Conservation (phyloP, 2,888 invertebrate genomes). For the Plusia festucae region DNA sequence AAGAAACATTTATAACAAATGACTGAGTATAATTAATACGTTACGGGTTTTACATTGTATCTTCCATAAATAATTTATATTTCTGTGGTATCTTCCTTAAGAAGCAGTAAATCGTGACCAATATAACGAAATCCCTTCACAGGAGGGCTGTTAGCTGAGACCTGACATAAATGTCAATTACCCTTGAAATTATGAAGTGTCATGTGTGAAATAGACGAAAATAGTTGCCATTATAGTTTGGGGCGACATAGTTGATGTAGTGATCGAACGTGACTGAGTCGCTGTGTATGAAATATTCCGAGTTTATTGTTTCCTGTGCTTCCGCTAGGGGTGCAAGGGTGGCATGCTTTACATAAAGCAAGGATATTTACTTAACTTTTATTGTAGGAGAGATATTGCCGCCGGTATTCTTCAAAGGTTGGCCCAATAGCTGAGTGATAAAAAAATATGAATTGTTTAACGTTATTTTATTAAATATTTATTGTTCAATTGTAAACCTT, state of each 20-base stretch:
- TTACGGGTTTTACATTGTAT: too few relatives aligned
- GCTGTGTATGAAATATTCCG: conserved; percentile 68
- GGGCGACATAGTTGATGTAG: conserved; percentile 62
- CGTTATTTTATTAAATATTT: too few relatives aligned
- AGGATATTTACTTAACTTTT: conserved; percentile 37
- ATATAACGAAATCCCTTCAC: conserved; percentile 26
- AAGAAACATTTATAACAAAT: conserved; percentile 15
- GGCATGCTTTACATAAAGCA: conserved; percentile 43
- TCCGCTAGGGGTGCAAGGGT: conserved; percentile 64
- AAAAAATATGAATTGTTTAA: too few relatives aligned
- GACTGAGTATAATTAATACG: conserved; percentile 19
- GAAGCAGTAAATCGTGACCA: conserved; percentile 40
- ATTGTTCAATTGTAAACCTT: background rate
- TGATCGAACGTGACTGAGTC: conserved; percentile 67
- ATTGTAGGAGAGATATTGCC: conserved; percentile 6
- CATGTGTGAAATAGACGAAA: conserved; percentile 59
- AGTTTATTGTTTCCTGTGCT: conserved; percentile 75
- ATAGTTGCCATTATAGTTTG: conserved; percentile 52
- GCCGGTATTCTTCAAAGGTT: background rate
- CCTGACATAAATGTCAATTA: conserved; percentile 66
- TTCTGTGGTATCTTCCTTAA: conserved; percentile 48
- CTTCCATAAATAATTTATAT: too few relatives aligned
- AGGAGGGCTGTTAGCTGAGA: conserved; percentile 34
- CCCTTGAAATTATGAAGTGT: conserved; percentile 67
- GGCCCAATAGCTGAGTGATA: too few relatives aligned